Percentiles rank a stretch among this genome's conserved stretches.
Evolutionary conservation across 2,113 vertebrate genomes (phyloP).

Genomic region (Panthera uncia): DNA sequence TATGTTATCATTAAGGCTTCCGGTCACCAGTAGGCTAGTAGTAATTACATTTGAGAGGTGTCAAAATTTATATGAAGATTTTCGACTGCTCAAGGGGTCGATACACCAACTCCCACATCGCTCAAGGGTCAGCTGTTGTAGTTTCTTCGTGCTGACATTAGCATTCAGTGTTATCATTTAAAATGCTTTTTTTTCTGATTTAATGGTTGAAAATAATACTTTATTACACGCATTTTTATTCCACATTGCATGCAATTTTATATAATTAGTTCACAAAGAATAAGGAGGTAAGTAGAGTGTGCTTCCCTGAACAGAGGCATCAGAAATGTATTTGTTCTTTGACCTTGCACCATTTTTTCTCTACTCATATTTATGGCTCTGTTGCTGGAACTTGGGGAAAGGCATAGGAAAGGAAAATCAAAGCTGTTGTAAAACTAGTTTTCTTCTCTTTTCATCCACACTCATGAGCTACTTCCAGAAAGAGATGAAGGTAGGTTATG

Average conservation of each 20-base stretch:
- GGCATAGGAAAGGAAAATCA: background rate
- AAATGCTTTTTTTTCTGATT: background rate
- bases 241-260: background rate
- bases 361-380: background rate
- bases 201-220: background rate
- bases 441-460: background rate
- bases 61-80: background rate
- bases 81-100: background rate
- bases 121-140: background rate
- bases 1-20: background rate
- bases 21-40: background rate
- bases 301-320: background rate
- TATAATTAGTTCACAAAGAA: background rate
- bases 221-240: background rate
- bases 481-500: background rate
- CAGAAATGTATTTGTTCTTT: background rate
- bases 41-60: background rate
- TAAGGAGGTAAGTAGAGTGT: background rate
- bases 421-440: background rate
- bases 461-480: background rate
- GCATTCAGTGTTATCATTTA: background rate
- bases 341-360: background rate
- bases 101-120: background rate
- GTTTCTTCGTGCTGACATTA: background rate
- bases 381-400: background rate